Percentiles rank a stretch among this genome's conserved stretches.
phyloP scores from a whole-genome alignment of 2,888 invertebrate species.

The Lomographa bimaculata region DNA sequence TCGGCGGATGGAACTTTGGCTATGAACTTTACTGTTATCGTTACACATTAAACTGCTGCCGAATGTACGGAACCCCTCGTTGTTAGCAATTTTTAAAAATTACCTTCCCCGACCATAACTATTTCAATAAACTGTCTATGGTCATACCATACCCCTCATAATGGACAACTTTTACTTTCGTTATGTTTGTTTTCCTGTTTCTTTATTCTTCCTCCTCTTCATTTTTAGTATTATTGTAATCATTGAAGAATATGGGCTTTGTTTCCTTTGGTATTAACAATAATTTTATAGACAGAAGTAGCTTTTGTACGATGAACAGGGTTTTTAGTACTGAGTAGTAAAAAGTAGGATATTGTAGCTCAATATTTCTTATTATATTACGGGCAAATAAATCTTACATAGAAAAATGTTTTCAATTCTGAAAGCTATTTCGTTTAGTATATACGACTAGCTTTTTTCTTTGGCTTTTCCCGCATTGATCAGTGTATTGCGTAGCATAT shows the following conservation, averaged over 20 bases:
- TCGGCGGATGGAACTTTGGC: constrained; percentile 69
- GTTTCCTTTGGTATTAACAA: constrained; percentile 45
- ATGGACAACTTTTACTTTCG: constrained; percentile 74
- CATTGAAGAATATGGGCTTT: constrained; percentile 41
- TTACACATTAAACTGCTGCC: constrained; percentile 70
- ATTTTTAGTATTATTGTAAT: constrained; percentile 52
- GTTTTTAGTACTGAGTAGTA: constrained; percentile 17
- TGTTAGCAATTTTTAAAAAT: constrained; percentile 76
- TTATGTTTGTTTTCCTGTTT: constrained; percentile 63
- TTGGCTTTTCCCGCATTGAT: too few species aligned
- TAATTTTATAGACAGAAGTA: constrained; percentile 29
- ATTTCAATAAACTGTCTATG: constrained; percentile 78
- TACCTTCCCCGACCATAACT: constrained; percentile 68
- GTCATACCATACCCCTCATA: constrained; percentile 60
- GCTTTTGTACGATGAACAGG: constrained; percentile 12
- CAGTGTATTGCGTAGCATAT: too few species aligned
- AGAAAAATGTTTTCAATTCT: too few species aligned
- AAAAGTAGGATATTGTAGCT: too few species aligned
- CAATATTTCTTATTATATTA: too few species aligned
- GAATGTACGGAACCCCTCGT: constrained; percentile 63
- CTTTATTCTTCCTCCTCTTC: constrained; percentile 50
- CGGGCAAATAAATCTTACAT: too few species aligned
- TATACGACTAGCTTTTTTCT: too few species aligned
- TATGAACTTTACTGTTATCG: constrained; percentile 80
- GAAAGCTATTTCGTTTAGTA: too few species aligned